Base-by-base conservation (phyloP, 2,888 invertebrate species). In the Eumerus sabulonum region DNA sequence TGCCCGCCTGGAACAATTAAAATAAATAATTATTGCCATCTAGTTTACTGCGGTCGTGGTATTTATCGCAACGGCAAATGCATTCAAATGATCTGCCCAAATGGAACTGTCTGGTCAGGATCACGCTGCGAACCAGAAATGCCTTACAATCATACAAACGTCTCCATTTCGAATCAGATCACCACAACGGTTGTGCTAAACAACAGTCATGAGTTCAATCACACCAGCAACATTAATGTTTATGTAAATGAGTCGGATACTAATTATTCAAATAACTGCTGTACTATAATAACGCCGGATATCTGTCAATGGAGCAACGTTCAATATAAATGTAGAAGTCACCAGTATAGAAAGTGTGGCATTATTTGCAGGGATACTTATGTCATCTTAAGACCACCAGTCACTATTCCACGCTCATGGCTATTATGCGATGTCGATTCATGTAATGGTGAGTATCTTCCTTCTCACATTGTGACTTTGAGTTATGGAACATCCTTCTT, bases 271-370 rank as follows among this genome's bases (percentile, higher is more conserved):
- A n/a, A 27, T 16, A 73, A 67, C 1, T 83, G 83, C 42, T 83
- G 83, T 16, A 71, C 36, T 9, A 40, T 83, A 18, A 51, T 76
- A 2, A 81, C 82, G 5, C 83, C 83, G 1, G 64, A 82, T 11
- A 71, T 82, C 11, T 83, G 83, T n/a, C 74, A 74, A 13, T 51
- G 56, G 16, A 62, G 62, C 0, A 12, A 2, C 12, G 12, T 17
- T 3, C 73, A 70, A 12, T 83, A 82, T 82, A 50, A 71, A 1
- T 83, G 83, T 13, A 60, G 70, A 1, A 79, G 82, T 64, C 68
- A 77, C 7, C 70, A 70, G 13, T 82, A 83, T 54, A 35, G 50
- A 9, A 66, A 73, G 9, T 83, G 83, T 45, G 83, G 81, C 0
- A 51, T 62, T 0, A 48, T 76, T 54, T 83, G 83, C 50, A 27